Evolutionary conservation across 2,113 vertebrate species (phyloP).

Genomic region (Plestiodon gilberti): DNA sequence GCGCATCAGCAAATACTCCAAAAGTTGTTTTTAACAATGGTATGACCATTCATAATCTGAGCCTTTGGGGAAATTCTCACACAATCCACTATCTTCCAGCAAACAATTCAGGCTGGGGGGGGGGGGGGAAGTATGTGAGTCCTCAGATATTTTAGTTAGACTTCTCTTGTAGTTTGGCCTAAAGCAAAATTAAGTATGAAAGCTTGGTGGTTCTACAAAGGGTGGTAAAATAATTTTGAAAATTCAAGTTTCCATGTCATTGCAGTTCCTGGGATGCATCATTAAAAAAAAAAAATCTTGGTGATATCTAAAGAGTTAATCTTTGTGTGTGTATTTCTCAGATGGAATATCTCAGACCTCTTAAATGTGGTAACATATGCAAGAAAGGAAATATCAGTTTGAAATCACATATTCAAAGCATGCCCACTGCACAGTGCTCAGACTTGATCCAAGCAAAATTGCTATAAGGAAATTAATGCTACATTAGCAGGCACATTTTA

Average conservation of each 20-base stretch:
- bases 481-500: constrained; percentile 26
- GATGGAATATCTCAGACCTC: constrained; percentile 4
- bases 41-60: background rate
- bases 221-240: background rate
- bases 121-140: background rate
- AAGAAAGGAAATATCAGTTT: constrained; percentile 1
- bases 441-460: background rate
- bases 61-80: background rate
- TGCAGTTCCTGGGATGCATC: background rate
- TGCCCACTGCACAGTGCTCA: constrained; percentile 17
- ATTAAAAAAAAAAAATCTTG: background rate
- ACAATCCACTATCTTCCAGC: background rate
- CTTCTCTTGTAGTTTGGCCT: background rate
- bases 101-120: background rate
- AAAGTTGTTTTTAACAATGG: background rate
- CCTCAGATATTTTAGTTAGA: background rate
- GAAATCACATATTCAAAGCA: constrained; percentile 22
- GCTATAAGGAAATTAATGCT: constrained; percentile 9
- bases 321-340: background rate
- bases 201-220: background rate
- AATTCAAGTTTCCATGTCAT: background rate
- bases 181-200: background rate
- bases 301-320: background rate
- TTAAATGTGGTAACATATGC: constrained; percentile 28
- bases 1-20: background rate